phyloP scores from a whole-genome alignment of 2,113 vertebrate genomes.

The Apodemus sylvaticus region DNA sequence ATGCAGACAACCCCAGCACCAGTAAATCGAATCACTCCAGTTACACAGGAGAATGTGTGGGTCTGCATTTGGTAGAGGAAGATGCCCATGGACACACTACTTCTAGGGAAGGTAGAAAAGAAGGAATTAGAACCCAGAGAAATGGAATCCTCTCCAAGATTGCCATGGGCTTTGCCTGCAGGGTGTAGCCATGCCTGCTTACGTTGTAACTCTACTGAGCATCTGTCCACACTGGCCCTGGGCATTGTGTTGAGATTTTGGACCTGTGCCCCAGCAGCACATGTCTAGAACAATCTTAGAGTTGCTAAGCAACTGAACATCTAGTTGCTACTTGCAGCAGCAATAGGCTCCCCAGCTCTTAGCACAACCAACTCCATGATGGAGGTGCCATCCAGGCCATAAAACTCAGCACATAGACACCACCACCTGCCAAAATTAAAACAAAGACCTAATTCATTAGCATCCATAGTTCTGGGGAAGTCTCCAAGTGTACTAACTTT shows the following conservation, averaged over 20 bases:
- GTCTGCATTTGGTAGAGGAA: neutral
- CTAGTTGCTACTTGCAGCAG: neutral
- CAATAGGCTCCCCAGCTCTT: neutral
- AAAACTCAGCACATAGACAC: neutral
- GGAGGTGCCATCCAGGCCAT: neutral
- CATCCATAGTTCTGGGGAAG: neutral
- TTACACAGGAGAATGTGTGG: neutral
- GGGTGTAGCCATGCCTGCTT: too few species aligned
- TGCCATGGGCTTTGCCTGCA: neutral
- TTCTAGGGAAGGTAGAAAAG: neutral
- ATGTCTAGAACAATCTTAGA: neutral
- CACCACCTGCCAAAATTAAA: neutral
- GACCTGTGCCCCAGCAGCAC: fast-evolving
- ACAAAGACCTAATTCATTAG: neutral
- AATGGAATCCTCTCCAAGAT: neutral
- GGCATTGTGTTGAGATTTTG: neutral
- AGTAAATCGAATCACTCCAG: neutral
- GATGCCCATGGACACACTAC: neutral
- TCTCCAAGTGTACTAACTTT: neutral
- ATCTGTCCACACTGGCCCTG: neutral
- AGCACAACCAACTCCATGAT: neutral
- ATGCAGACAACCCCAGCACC: neutral
- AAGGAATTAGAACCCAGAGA: neutral
- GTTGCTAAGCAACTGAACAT: neutral
- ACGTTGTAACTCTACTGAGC: neutral